A percentile compares a stretch with the other conserved stretches of the same genome.
phyloP scores from a whole-genome alignment of 2,113 vertebrate species.

The Dicerorhinus sumatrensis region DNA sequence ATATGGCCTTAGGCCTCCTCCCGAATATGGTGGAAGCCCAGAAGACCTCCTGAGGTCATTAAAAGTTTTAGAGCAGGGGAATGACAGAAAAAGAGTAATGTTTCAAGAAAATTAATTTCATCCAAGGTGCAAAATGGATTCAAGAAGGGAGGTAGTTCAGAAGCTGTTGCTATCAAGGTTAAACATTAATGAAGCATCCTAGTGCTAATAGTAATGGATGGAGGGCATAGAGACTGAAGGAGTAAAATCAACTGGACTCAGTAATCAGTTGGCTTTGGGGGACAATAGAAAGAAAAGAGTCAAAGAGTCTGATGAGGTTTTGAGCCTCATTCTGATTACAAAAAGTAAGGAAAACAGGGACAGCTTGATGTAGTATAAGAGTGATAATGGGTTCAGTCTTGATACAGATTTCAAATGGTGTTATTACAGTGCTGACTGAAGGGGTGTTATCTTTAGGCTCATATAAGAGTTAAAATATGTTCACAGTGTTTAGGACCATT shows the following conservation, averaged over 20 bases:
- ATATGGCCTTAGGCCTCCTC: background rate
- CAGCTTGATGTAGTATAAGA: background rate
- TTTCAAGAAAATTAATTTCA: slow-evolving; percentile 42
- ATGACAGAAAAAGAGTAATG: background rate
- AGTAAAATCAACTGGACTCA: background rate
- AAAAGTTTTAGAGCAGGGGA: background rate
- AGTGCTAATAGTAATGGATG: accelerated
- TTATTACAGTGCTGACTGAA: background rate
- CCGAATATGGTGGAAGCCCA: background rate
- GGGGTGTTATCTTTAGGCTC: background rate
- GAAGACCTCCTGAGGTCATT: slow-evolving; percentile 12
- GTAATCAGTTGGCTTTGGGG: background rate
- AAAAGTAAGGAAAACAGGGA: background rate
- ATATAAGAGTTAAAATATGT: background rate
- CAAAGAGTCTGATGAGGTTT: background rate
- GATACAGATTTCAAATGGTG: background rate
- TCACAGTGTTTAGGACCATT: background rate
- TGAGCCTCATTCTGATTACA: background rate
- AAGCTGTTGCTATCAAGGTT: background rate
- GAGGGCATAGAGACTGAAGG: background rate
- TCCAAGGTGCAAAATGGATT: background rate
- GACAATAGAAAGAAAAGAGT: background rate
- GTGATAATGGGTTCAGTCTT: background rate
- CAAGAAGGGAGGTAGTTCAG: background rate
- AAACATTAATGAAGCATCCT: background rate